Percentiles rank a stretch among this genome's conserved stretches.
Conservation (phyloP, 2,113 vertebrate genomes). For the Oncorhynchus gorbuscha region DNA sequence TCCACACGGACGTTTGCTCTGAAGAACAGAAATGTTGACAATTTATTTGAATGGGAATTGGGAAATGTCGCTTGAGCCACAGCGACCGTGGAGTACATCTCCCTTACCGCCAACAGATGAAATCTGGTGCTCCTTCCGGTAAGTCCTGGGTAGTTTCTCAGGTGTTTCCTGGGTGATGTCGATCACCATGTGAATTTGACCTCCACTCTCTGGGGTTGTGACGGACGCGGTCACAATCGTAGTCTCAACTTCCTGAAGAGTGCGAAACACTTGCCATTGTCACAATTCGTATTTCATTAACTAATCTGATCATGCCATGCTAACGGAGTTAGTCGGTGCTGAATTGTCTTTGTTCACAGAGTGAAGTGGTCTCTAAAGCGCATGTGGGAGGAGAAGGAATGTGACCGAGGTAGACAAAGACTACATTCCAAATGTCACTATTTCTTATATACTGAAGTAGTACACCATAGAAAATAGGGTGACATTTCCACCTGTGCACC, state of each 20-base stretch:
- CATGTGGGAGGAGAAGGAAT: conserved; percentile 10
- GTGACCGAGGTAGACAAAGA: conserved; percentile 14
- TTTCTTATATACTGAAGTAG: too few species aligned
- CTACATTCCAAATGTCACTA: too few species aligned
- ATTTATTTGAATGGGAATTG: background rate
- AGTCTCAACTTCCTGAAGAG: conserved; percentile 67
- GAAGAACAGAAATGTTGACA: conserved; percentile 1
- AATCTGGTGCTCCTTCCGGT: conserved; percentile 45
- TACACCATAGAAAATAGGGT: too few species aligned
- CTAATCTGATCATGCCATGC: background rate
- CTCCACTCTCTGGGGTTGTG: conserved; percentile 48
- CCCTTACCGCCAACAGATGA: conserved; percentile 45
- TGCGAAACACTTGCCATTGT: background rate
- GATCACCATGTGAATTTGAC: conserved; percentile 53
- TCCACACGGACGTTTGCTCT: conserved; percentile 66
- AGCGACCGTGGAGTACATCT: too few species aligned
- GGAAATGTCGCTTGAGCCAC: background rate
- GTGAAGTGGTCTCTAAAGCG: conserved; percentile 16
- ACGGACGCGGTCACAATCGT: conserved; percentile 49
- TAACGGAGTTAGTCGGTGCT: conserved; percentile 19
- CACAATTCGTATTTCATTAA: background rate
- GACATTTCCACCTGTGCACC: conserved; percentile 51
- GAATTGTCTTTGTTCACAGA: conserved; percentile 29
- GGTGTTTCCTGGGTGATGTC: conserved; percentile 50
- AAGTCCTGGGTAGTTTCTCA: conserved; percentile 14